A percentile compares a stretch with the other conserved stretches of the same genome.
phyloP scores from a whole-genome alignment of 2,113 vertebrate genomes.

The Marmota flaviventris region DNA sequence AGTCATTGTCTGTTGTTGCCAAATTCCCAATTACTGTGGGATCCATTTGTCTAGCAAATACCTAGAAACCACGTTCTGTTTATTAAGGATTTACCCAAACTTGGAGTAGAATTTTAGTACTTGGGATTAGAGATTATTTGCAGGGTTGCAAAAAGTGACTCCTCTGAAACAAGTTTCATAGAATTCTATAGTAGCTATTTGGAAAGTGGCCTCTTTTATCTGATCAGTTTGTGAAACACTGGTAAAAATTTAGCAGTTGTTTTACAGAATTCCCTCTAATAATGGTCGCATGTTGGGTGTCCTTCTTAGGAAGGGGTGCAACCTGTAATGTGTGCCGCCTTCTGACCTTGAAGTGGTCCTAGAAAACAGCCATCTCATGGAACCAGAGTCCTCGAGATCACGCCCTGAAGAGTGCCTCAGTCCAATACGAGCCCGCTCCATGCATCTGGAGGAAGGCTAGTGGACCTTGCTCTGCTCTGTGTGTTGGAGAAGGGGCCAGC shows the following conservation, averaged over 20 bases:
- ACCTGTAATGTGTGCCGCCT: neutral
- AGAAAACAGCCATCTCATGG: neutral
- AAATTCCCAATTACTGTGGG: neutral
- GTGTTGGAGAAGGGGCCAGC: conserved; percentile 53
- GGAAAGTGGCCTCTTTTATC: neutral
- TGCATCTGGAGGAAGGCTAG: conserved; percentile 50
- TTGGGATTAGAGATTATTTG: neutral
- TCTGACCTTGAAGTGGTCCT: neutral
- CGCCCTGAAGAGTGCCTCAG: neutral
- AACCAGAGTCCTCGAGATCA: neutral
- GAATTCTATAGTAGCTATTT: neutral
- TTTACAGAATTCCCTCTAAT: neutral
- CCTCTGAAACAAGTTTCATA: neutral
- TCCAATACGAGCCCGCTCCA: neutral
- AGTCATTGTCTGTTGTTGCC: neutral
- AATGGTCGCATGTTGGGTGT: neutral
- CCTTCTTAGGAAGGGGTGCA: neutral
- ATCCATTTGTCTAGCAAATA: neutral
- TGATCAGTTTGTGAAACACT: neutral
- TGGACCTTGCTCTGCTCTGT: conserved; percentile 67
- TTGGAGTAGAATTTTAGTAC: neutral
- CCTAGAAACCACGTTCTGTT: neutral
- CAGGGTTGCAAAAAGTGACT: neutral
- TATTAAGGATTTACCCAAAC: neutral
- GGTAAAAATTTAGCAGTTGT: neutral